Conservation (phyloP, 2,113 vertebrate species). For the Stomatorhinus ivindoensis region DNA sequence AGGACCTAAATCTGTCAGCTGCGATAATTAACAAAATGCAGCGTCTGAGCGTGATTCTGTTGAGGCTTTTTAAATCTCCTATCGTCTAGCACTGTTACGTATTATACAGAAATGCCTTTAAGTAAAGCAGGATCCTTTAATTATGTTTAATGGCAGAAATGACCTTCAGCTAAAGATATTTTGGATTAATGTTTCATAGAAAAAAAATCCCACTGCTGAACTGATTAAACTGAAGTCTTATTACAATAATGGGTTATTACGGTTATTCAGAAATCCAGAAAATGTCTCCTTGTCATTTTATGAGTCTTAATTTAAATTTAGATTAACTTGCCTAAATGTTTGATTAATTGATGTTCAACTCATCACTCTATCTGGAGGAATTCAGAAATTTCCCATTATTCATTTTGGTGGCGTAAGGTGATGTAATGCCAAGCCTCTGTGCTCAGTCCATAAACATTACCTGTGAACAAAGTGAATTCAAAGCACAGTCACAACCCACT, state of each 20-base stretch:
- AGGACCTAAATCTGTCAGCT: not conserved
- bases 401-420: not conserved
- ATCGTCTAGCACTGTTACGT: not conserved
- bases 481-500: not conserved
- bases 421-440: not conserved
- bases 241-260: not conserved
- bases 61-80: not conserved
- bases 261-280: not conserved
- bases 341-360: not conserved
- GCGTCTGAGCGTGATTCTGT: not conserved
- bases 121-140: not conserved
- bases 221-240: not conserved
- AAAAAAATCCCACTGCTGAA: not conserved
- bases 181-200: not conserved
- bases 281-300: not conserved
- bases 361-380: not conserved
- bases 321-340: not conserved
- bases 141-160: not conserved
- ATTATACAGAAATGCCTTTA: not conserved
- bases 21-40: not conserved
- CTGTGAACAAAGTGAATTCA: not conserved
- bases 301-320: not conserved
- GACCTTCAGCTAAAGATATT: conserved; percentile 4
- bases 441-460: not conserved
- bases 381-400: not conserved